Evolutionary conservation across 2,113 vertebrate genomes (phyloP), one percentile per base, ranked within the genome.

Genomic region (Anolis sagrei): DNA sequence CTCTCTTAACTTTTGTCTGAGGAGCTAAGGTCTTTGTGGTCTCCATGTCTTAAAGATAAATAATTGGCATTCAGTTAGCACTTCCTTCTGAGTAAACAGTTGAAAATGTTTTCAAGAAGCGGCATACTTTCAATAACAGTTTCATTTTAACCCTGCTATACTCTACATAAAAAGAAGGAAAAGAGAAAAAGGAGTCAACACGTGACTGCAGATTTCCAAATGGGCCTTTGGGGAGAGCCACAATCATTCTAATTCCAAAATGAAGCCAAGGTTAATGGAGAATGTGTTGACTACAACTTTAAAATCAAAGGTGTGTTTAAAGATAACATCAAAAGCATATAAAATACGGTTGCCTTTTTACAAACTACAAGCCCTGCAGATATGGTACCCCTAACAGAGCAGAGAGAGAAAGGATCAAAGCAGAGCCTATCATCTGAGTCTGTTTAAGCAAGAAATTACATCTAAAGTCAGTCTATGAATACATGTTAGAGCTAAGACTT

Each of bases 301-400:
- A 92, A 95, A 95, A 93, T 93, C 82, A 95, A 92, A 94, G 84
- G 62, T 94, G 88, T 81, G 83, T 94, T 95, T 89, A 86, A 94
- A 95, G 93, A 89, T 92, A 89, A 88, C 86, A 90, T 93, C 90
- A 92, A 93, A 95, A 87, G 90, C 93, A 91, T 92, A 93, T 87
- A 48, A 87, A 95, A 94, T 89, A 91, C 92, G 89, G 87, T 91
- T 88, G 78, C 89, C 89, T 91, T 94, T 93, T 94, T 92, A 94
- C 91, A 95, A 93, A 89, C 87, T 92, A 83, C 90, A 93, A 90
- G 75, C 85, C 89, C 90, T 92, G 86, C 91, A 94, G 92, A 90
- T 89, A 90, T 68, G 91, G 86, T 77, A 85, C 83, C 89, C 85
- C 85, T 93, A 88, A 85, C 89, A 94, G 89, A 95, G 92, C 86